Percentiles rank a stretch among this genome's conserved stretches.
phyloP scores from a whole-genome alignment of 2,888 invertebrate genomes.

The Pterostichus niger region DNA sequence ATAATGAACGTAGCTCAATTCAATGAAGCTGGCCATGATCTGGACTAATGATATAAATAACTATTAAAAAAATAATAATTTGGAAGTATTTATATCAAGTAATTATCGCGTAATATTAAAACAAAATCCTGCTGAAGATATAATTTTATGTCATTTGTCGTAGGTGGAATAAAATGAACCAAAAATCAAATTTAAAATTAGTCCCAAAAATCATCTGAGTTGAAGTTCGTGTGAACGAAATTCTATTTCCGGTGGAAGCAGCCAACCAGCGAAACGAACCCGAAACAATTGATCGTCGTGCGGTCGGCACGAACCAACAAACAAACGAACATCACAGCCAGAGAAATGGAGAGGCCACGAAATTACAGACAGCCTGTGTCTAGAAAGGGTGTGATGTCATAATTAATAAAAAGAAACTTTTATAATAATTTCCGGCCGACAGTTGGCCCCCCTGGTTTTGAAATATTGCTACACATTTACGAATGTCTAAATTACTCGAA shows the following conservation, averaged over 20 bases:
- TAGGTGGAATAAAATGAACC: too few relatives aligned
- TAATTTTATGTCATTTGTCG: too few relatives aligned
- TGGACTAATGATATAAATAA: too few relatives aligned
- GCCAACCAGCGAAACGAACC: conserved; percentile 42
- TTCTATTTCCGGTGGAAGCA: conserved; percentile 20
- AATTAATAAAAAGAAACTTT: conserved; percentile 68
- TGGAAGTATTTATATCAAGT: too few relatives aligned
- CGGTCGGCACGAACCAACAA: conserved; percentile 28
- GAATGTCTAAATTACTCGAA: conserved; percentile 55
- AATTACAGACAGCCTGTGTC: conserved; percentile 36
- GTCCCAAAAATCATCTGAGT: too few relatives aligned
- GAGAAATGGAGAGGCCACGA: conserved; percentile 20
- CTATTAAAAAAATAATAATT: too few relatives aligned
- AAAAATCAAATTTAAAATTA: too few relatives aligned
- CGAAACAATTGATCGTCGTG: conserved; percentile 51
- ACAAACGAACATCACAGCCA: conserved; percentile 6
- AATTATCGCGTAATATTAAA: too few relatives aligned
- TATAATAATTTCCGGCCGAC: conserved; percentile 69
- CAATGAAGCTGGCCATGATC: too few relatives aligned
- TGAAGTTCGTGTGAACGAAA: conserved; percentile 8
- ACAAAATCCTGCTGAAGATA: too few relatives aligned
- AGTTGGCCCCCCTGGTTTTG: conserved; percentile 66
- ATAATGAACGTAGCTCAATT: too few relatives aligned
- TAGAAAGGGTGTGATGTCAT: conserved; percentile 68
- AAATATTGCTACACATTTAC: conserved; percentile 67